Evolutionary conservation across 2,797 vertebrate species (phyloP), one percentile per base, ranked within the genome.

Genomic region (Morus bassanus): DNA sequence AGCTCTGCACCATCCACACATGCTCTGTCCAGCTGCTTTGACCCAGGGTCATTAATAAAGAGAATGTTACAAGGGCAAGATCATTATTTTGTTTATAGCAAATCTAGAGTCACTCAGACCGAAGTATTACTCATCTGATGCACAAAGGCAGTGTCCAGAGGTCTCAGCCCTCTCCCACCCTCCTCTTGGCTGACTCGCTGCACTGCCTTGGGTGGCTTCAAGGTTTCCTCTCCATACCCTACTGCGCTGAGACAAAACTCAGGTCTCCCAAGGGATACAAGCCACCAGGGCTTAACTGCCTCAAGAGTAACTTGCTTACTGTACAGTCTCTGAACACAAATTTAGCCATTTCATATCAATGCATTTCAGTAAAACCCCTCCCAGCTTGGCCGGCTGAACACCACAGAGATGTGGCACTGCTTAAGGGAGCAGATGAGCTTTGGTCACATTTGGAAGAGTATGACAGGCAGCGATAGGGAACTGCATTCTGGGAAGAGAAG

Each of bases 211-310:
- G 11, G 69, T 21, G 11, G 25, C 64, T 72, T 65, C 90, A 53
- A 24, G 12, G 7, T 45, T 46, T n/a, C 21, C 13, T 57, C 39
- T 31, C 59, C 23, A 11, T 13, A 27, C 18, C n/a, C 28, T n/a
- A 2, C 27, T 9, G 37, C 6, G 1, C 46, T 0, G 1, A 37
- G 41, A 33, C 13, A 31, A 31, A 53, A 21, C 13, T 54, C 6
- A 0, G 31, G 46, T 37, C 31, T 74, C 41, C 45, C 37, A 41
- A 1, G 11, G 75, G 31, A 67, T 19, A 13, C 27, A 35, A 72
- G 41, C 21, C 41, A 54, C 41, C 39, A 31, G 57, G 28, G 13
- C 31, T 27, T 9, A 17, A 17, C 41, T 28, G 35, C 48, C 31
- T 31, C 64, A 43, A 28, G 18, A 50, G 21, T 6, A 21, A 24